phyloP scores from a whole-genome alignment of 2,888 invertebrate species.

The Dermolepida albohirtum region DNA sequence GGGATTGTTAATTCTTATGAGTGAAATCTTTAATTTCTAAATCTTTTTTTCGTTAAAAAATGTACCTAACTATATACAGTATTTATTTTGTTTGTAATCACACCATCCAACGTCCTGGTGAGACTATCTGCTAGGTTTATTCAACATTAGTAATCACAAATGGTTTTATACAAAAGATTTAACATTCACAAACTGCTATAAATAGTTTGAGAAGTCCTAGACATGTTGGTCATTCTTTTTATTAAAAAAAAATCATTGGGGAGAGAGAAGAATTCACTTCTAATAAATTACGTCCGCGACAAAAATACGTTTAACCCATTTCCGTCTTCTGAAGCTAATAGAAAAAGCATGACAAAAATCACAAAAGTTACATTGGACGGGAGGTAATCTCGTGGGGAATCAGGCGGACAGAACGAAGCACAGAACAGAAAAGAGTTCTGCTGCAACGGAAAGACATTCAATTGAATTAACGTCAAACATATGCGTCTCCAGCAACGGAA shows the following conservation, averaged over 20 bases:
- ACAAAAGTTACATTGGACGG: conserved; percentile 29
- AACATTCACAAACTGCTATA: too few species aligned
- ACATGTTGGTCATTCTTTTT: background rate
- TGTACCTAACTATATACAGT: too few species aligned
- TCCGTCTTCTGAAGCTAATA: background rate
- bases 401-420: conserved; percentile 11
- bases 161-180: too few species aligned
- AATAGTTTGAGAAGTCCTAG: too few species aligned
- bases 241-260: background rate
- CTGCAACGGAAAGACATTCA: conserved; percentile 21
- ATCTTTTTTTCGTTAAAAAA: too few species aligned
- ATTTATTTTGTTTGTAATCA: too few species aligned
- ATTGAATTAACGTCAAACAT: conserved; percentile 37
- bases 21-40: too few species aligned
- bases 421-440: conserved; percentile 13
- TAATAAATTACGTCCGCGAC: conserved; percentile 9
- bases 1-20: too few species aligned
- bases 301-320: conserved; percentile 14
- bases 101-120: too few species aligned
- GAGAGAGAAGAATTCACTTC: background rate
- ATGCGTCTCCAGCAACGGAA: conserved; percentile 9
- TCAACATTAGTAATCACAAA: too few species aligned
- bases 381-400: conserved; percentile 33
- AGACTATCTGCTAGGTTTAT: too few species aligned
- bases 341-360: conserved; percentile 29